Evolutionary conservation across 2,888 invertebrate species (phyloP).

Genomic region (Odontomyia ornata): DNA sequence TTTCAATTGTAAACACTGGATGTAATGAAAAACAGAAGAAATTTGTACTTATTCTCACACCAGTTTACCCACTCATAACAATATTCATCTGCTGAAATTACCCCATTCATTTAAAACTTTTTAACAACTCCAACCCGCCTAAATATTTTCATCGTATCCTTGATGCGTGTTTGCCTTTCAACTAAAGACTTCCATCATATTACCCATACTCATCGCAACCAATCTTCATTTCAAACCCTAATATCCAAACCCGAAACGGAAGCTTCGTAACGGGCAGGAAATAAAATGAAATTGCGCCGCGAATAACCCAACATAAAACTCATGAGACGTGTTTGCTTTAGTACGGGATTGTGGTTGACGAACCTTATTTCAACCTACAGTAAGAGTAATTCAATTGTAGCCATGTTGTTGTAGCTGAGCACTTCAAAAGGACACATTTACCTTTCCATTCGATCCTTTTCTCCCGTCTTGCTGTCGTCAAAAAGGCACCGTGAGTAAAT

Average conservation of each 20-base stretch:
- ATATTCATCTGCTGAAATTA: too few species aligned
- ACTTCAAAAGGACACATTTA: neutral
- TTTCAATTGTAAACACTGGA: too few species aligned
- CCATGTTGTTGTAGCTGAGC: neutral
- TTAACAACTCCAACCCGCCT: too few species aligned
- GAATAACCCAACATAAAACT: neutral
- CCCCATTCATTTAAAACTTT: too few species aligned
- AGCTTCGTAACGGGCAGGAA: neutral
- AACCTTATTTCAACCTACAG: neutral
- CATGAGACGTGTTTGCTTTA: conserved; percentile 4
- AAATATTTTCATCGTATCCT: neutral
- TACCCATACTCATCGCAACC: too few species aligned
- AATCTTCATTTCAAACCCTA: too few species aligned
- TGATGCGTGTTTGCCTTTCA: neutral
- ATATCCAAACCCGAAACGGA: neutral
- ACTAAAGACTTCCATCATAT: neutral
- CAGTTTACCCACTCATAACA: too few species aligned
- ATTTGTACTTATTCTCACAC: too few species aligned
- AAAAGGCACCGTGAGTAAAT: neutral
- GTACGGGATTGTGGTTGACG: neutral
- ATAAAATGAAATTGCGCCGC: conserved; percentile 10
- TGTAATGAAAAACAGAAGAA: too few species aligned
- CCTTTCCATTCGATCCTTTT: neutral
- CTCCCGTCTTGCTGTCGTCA: neutral
- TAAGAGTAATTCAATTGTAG: neutral